These are phyloP conservation scores for Chitala chitala DNA, from an alignment of 2,113 vertebrate genomes.

Conservation along the genomic window DNA sequence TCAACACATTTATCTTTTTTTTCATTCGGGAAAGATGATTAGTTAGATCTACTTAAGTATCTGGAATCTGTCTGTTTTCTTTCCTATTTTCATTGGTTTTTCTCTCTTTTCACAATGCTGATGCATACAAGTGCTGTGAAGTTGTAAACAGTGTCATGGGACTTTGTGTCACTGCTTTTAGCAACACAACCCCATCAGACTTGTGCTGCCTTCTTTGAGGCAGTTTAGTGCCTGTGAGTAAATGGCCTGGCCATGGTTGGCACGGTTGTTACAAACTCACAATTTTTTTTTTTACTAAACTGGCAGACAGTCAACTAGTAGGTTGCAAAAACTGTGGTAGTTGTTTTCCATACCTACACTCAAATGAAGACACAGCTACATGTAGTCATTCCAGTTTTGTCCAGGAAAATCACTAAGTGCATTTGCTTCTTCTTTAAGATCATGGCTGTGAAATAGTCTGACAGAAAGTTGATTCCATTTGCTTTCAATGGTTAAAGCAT, in stretches of 20 bases:
- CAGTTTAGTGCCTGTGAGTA: neutral
- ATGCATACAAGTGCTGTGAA: neutral
- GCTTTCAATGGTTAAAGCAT: neutral
- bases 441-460: neutral
- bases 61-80: neutral
- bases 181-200: neutral
- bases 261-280: no score
- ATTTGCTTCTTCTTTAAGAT: neutral
- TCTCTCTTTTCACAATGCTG: neutral
- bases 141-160: neutral
- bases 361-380: neutral
- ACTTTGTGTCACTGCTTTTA: neutral
- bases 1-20: neutral
- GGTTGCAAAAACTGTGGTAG: neutral
- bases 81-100: neutral
- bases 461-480: neutral
- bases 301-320: neutral
- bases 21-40: neutral
- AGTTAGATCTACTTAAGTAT: neutral
- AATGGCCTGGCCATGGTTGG: neutral
- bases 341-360: constrained; percentile 5
- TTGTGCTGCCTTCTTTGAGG: neutral
- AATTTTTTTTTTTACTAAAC: no score
- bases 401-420: neutral
- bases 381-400: neutral